Base-by-base conservation (phyloP, 2,113 vertebrate species). In the Apaloderma vittatum region DNA sequence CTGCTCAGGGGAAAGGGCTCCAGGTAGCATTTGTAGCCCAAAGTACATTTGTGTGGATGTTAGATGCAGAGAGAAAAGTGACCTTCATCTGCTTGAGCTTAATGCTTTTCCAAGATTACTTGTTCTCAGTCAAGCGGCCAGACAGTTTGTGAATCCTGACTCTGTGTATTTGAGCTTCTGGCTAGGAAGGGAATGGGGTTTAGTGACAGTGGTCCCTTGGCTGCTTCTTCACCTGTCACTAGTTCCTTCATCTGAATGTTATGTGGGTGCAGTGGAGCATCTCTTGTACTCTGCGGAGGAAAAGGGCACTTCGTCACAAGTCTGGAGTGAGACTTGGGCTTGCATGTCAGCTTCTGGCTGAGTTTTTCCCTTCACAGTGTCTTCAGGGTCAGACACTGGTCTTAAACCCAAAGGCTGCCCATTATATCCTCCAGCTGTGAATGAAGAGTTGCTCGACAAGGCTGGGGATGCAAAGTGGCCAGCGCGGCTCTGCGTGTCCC, bases 61-160 rank as follows among this genome's bases (percentile, higher is more conserved):
- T 76, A 1, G 2, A 23, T n/a, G 26, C 12, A 29, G 23, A 59
- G 32, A 48, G 32, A 48, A 43, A 43, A 86, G 37, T 20, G 52
- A 11, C 22, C 17, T 2, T n/a, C 3, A 2, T n/a, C 54, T 78
- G 22, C 57, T 75, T 43, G 29, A 65, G 3, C 37, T 65, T 49
- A 62, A 13, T 34, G 18, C 29, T 65, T 65, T 36, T 52, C 49
- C 26, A 34, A 4, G 9, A 3, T 16, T 21, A 34, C 13, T 23
- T 40, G 9, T 17, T 84, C 36, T 49, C 1, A 1, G 0, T 6
- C 0, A 15, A 57, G 21, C 8, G n/a, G 23, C 16, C n/a, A 10
- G 29, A 11, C 8, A 36, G 13, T 30, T 24, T 78, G 46, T 51
- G 37, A 15, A 32, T 75, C n/a, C 78, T 51, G 32, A 27, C n/a